Evolutionary conservation across 2,113 vertebrate species (phyloP).

Genomic region (Leptodactylus fuscus): DNA sequence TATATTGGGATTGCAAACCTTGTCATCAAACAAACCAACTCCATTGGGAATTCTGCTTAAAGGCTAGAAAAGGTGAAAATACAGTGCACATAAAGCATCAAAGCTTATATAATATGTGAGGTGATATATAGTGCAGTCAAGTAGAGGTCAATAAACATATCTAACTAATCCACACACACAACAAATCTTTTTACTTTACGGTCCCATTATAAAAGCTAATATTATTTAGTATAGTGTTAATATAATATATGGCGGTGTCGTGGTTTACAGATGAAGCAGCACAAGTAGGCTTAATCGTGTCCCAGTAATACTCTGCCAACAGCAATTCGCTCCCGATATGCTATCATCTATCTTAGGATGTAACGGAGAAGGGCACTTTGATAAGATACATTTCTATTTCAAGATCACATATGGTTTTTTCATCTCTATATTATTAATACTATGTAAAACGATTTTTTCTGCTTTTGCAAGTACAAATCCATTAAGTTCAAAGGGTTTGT

Average conservation of each 20-base stretch:
- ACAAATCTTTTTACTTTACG: not conserved
- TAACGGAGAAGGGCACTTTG: not conserved
- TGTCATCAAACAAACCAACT: not conserved
- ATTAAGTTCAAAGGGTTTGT: too few species aligned
- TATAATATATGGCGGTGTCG: not conserved
- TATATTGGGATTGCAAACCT: not conserved
- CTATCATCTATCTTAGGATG: not conserved
- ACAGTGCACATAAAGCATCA: not conserved
- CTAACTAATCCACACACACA: not conserved
- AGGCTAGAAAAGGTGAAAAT: not conserved
- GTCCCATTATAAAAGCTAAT: not conserved
- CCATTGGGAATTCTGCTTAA: not conserved
- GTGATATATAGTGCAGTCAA: not conserved
- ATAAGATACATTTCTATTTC: not conserved
- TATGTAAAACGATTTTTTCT: too few species aligned
- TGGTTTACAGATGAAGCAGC: not conserved
- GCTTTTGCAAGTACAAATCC: too few species aligned
- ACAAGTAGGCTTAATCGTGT: not conserved
- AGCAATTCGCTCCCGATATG: not conserved
- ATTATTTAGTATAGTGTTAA: not conserved
- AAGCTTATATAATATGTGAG: not conserved
- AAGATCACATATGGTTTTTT: not conserved
- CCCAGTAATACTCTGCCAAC: not conserved
- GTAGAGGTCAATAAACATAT: not conserved
- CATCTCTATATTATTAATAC: not conserved